Percentiles rank a stretch among this genome's conserved stretches.
Evolutionary conservation across 35 echinoderm and acorn worm species (phyloP).

Genomic region (Apostichopus californicus): DNA sequence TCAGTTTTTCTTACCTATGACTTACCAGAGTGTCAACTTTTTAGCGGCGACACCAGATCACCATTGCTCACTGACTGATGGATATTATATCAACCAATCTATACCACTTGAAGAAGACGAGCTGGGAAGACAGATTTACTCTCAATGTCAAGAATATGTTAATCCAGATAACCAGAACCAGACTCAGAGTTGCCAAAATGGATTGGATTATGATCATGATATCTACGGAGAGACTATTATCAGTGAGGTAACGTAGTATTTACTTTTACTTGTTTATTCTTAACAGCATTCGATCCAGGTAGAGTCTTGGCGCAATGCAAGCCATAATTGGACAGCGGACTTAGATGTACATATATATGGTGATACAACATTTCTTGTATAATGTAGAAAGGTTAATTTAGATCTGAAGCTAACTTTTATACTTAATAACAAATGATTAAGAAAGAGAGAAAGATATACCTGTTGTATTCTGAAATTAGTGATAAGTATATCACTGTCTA

Average conservation of each 20-base stretch:
- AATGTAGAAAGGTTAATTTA: too few species aligned
- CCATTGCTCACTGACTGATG: neutral
- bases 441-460: too few species aligned
- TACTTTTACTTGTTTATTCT: too few species aligned
- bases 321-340: too few species aligned
- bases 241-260: neutral
- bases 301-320: too few species aligned
- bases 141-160: constrained; percentile 1
- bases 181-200: constrained; percentile 8
- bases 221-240: neutral
- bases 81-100: neutral
- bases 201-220: neutral
- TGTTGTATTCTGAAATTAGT: too few species aligned
- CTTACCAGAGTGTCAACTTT: neutral
- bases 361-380: too few species aligned
- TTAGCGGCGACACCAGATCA: neutral
- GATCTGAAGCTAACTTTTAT: too few species aligned
- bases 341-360: too few species aligned
- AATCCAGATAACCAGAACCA: neutral
- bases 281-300: too few species aligned
- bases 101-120: constrained; percentile 1
- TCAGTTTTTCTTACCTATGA: constrained; percentile 11
- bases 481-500: too few species aligned
- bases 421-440: too few species aligned
- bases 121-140: neutral